Evolutionary conservation across 2,797 vertebrate species (phyloP), one percentile per base, ranked within the genome.

Genomic region (Micropoecilia bifurca): DNA sequence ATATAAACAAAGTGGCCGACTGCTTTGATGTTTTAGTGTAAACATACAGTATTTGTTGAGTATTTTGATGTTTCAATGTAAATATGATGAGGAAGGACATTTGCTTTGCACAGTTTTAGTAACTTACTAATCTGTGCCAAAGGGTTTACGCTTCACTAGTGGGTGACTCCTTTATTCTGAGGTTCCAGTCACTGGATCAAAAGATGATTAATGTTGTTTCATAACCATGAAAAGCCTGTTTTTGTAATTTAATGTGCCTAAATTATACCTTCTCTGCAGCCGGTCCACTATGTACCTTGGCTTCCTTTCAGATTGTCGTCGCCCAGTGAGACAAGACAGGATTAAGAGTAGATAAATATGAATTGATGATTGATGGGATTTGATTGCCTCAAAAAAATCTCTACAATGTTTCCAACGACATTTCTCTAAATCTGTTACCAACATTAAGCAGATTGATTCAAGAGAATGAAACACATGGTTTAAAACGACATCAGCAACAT

Each of bases 111-210:
- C 14, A 61, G 16, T 66, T 45, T n/a, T 68, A 46, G 81, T 9
- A n/a, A n/a, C 30, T 25, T n/a, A 77, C 57, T 71, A 13, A 75
- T 50, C 7, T 57, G 57, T 6, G 53, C 59, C 71, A 79, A 75
- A n/a, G 33, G 3, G 66, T 63, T 85, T 89, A 78, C 82, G 83
- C 76, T 85, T 93, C 83, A 85, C 88, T 83, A 0, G n/a, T 84
- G 45, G 76, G 81, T 87, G 85, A 91, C 83, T 81, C 48, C 5
- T 80, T 84, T 81, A 48, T 75, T 77, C 84, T 50, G 45, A 20
- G 5, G 33, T 57, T 20, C 57, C 71, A 74, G 71, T n/a, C 39
- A 80, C 28, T 47, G 76, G 80, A 84, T 77, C 69, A 68, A 25
- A 28, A 0, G 4, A 41, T 33, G 1, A 68, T 68, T 74, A 3